Evolutionary conservation across 2,888 invertebrate genomes (phyloP).

Genomic region (Trypoxylon attenuatum): DNA sequence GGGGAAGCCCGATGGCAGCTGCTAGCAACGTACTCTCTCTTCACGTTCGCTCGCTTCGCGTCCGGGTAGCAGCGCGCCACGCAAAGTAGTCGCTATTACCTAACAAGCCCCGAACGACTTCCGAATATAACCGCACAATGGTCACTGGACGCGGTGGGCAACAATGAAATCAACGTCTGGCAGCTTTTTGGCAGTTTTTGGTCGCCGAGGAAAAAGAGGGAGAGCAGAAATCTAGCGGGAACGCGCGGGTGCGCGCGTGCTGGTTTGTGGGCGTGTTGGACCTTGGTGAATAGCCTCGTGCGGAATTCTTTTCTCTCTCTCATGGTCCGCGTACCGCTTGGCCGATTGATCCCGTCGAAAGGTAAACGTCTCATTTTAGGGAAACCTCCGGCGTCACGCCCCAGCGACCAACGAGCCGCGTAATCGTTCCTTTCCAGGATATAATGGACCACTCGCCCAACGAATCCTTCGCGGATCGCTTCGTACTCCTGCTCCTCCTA

Average conservation of each 20-base stretch:
- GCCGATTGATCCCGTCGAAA: constrained; percentile 10
- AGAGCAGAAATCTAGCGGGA: too few relatives aligned
- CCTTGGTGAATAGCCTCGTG: not conserved
- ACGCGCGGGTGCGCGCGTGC: not conserved
- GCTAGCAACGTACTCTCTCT: too few relatives aligned
- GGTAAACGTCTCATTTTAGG: constrained; percentile 67
- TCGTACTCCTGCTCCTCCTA: constrained; percentile 1
- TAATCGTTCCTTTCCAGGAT: constrained; percentile 54
- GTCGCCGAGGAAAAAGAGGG: too few relatives aligned
- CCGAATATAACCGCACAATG: constrained; percentile 49
- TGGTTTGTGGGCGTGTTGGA: constrained; percentile 36
- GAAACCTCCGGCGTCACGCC: constrained; percentile 50
- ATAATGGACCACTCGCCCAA: constrained; percentile 18
- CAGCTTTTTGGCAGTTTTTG: constrained; percentile 11
- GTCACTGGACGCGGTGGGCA: constrained; percentile 17
- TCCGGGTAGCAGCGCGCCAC: constrained; percentile 27
- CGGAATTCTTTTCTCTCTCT: not conserved
- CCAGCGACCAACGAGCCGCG: constrained; percentile 49
- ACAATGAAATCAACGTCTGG: constrained; percentile 39
- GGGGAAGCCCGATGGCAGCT: not conserved
- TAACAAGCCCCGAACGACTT: constrained; percentile 50
- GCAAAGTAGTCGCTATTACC: constrained; percentile 11
- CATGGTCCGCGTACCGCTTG: constrained; percentile 5
- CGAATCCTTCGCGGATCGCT: constrained; percentile 1
- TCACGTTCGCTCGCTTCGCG: not conserved